These are phyloP conservation scores for Caranx melampygus DNA, from an alignment of 2,113 vertebrate genomes.

Conservation along the genomic window DNA sequence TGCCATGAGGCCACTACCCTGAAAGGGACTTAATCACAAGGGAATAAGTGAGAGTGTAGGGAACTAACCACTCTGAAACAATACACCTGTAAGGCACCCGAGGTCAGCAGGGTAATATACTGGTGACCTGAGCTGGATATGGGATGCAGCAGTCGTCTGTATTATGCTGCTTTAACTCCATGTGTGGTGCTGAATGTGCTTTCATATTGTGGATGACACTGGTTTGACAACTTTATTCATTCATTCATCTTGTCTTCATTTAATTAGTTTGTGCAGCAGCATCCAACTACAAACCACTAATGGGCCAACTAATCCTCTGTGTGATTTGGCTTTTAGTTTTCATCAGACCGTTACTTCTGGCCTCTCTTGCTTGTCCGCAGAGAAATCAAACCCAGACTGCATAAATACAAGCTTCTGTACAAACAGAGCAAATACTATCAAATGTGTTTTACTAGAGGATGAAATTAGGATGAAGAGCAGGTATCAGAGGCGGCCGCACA, in stretches of 20 bases:
- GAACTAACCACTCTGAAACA: background rate
- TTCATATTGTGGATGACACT: background rate
- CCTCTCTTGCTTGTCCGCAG: background rate
- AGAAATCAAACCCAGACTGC: background rate
- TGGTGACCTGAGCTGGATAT: too few species aligned
- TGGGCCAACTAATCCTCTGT: background rate
- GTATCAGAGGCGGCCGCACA: background rate
- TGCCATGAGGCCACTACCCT: background rate
- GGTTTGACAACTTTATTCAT: background rate
- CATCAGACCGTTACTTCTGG: background rate
- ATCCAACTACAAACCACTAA: background rate
- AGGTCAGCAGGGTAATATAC: too few species aligned
- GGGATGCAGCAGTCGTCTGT: background rate
- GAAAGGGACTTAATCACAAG: background rate
- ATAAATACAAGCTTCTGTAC: background rate
- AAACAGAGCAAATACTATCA: background rate
- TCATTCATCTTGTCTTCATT: background rate
- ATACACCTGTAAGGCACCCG: background rate
- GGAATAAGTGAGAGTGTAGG: background rate
- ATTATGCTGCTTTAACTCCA: too few species aligned
- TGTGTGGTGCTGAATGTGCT: too few species aligned
- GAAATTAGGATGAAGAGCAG: background rate
- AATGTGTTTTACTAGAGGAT: background rate
- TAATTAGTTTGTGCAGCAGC: conserved; percentile 5
- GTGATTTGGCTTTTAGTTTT: background rate